Evolutionary conservation across 2,797 vertebrate species (phyloP).

Genomic region (Kryptopterus vitreolus): DNA sequence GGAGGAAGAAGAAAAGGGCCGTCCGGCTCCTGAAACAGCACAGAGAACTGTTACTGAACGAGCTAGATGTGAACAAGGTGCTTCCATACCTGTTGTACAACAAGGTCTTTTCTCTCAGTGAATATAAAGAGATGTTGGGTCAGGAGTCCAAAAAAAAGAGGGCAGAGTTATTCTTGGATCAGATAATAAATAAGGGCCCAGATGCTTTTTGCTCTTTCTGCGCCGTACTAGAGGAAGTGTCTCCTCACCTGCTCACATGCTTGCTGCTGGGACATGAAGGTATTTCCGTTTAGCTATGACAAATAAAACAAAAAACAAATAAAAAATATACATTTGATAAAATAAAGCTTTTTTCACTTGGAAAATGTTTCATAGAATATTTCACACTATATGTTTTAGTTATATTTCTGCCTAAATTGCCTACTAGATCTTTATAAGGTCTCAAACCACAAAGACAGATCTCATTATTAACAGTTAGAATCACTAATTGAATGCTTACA

Average conservation of each 20-base stretch:
- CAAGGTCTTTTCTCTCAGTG: slow-evolving; percentile 84
- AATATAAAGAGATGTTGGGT: slow-evolving; percentile 85
- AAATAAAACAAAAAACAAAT: neutral
- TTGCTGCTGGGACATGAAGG: slow-evolving; percentile 87
- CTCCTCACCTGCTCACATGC: slow-evolving; percentile 85
- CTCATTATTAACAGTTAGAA: slow-evolving; percentile 12
- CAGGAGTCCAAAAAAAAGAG: slow-evolving; percentile 73
- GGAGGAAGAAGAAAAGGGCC: slow-evolving; percentile 72
- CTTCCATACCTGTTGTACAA: slow-evolving; percentile 84
- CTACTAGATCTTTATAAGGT: neutral
- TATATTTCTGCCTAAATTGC: neutral
- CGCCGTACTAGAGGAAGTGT: slow-evolving; percentile 85
- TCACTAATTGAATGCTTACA: neutral
- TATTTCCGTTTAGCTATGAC: slow-evolving; percentile 58
- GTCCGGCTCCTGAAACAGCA: slow-evolving; percentile 76
- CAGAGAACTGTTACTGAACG: slow-evolving; percentile 77
- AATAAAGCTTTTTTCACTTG: neutral
- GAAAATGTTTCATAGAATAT: neutral
- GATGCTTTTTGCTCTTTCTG: slow-evolving; percentile 83
- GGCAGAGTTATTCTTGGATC: slow-evolving; percentile 82
- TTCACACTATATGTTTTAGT: neutral
- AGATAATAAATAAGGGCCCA: slow-evolving; percentile 83
- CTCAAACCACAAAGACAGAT: slow-evolving; percentile 4
- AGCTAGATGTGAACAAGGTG: slow-evolving; percentile 80
- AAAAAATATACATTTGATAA: neutral